A percentile compares a stretch with the other conserved stretches of the same genome.
phyloP scores from a whole-genome alignment of 2,888 invertebrate species.

The Apamea crenata region DNA sequence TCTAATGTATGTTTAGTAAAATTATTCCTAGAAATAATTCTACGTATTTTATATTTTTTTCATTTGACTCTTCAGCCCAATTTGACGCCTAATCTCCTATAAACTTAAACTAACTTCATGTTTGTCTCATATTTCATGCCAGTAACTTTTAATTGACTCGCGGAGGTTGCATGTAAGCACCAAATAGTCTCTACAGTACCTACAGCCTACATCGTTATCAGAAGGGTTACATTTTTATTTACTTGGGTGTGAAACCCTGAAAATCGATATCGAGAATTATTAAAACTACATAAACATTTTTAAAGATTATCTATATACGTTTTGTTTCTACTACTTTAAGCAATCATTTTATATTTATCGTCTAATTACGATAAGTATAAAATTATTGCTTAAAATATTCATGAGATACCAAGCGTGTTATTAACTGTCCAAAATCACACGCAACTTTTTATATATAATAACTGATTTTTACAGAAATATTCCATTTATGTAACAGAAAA shows the following conservation, averaged over 20 bases:
- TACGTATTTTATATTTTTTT: too few relatives aligned
- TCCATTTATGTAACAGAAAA: background rate
- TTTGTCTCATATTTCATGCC: too few relatives aligned
- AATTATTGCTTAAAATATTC: constrained; percentile 23
- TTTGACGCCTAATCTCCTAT: too few relatives aligned
- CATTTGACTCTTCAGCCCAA: too few relatives aligned
- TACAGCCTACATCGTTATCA: too few relatives aligned
- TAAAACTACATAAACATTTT: background rate
- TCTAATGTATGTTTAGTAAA: too few relatives aligned
- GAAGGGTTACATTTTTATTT: background rate
- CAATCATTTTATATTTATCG: too few relatives aligned
- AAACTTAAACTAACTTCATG: too few relatives aligned
- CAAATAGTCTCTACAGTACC: too few relatives aligned
- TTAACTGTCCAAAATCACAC: constrained; percentile 14
- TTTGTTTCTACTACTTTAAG: background rate
- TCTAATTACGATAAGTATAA: background rate
- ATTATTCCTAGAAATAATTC: too few relatives aligned
- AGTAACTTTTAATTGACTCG: too few relatives aligned
- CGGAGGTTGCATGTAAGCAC: too few relatives aligned
- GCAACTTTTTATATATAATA: constrained; percentile 9
- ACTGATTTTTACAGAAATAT: background rate
- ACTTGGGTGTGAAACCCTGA: background rate
- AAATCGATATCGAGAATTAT: background rate
- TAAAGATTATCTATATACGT: background rate
- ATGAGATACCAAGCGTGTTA: constrained; percentile 7